phyloP scores from a whole-genome alignment of 1,140 invertebrate species.

The Calycopis cecrops region DNA sequence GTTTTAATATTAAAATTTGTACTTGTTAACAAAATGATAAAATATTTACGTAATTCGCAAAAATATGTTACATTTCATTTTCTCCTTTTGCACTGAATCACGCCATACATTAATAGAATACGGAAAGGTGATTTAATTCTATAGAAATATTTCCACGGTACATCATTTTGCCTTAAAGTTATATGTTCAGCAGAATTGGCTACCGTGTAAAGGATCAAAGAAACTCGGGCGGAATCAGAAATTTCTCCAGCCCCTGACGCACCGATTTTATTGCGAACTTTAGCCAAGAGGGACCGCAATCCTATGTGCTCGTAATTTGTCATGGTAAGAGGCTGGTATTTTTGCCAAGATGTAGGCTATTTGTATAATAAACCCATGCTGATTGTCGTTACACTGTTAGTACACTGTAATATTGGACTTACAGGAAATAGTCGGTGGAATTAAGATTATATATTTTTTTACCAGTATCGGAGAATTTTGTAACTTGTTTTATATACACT shows the following conservation, averaged over 20 bases:
- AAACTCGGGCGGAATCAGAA: neutral
- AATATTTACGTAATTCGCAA: neutral
- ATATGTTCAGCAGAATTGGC: neutral
- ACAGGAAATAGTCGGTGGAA: conserved; percentile 1
- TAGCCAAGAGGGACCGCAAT: neutral
- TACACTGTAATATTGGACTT: neutral
- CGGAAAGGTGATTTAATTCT: neutral
- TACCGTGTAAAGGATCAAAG: neutral
- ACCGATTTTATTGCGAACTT: conserved; percentile 3
- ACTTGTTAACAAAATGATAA: too few species aligned
- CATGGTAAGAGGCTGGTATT: conserved; percentile 52
- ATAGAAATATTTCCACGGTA: conserved; percentile 6
- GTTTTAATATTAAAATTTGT: too few species aligned
- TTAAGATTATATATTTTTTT: too few species aligned
- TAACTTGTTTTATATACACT: too few species aligned
- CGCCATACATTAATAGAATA: neutral
- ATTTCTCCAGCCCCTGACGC: neutral
- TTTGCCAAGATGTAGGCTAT: conserved; percentile 47
- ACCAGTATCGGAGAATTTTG: too few species aligned
- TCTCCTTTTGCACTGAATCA: neutral
- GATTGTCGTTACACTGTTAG: conserved; percentile 33
- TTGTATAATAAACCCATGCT: conserved; percentile 60
- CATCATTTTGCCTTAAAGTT: conserved; percentile 7
- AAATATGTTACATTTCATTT: conserved; percentile 5
- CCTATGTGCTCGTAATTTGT: conserved; percentile 35